Percentiles rank a stretch among this genome's conserved stretches.
phyloP scores from a whole-genome alignment of 2,113 vertebrate species.

The Ceratotherium simum region DNA sequence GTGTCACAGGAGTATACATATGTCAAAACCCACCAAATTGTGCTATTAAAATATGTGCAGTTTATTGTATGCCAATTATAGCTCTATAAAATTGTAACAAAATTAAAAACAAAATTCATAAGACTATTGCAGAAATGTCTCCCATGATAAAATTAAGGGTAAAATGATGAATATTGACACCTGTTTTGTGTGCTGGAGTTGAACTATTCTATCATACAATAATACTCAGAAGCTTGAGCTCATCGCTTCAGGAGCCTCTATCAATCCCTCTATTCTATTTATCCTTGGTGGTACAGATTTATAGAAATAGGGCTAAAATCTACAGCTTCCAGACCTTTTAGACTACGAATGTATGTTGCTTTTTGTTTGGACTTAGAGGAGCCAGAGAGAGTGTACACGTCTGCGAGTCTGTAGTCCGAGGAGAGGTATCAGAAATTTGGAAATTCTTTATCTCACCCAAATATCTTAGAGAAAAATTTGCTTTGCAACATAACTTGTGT shows the following conservation, averaged over 20 bases:
- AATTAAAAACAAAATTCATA: not conserved
- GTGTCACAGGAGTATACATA: not conserved
- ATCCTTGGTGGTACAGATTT: not conserved
- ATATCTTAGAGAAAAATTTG: not conserved
- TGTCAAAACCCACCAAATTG: not conserved
- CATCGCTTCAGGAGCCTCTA: not conserved
- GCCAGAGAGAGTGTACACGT: not conserved
- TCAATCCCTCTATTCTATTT: not conserved
- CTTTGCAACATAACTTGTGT: not conserved
- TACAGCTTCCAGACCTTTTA: not conserved
- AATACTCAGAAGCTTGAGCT: not conserved
- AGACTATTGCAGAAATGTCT: not conserved
- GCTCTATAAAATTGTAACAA: not conserved
- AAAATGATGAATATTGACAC: not conserved
- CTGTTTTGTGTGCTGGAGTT: not conserved
- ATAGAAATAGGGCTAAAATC: not conserved
- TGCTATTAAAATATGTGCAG: not conserved
- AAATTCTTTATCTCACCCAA: not conserved
- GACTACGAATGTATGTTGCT: not conserved
- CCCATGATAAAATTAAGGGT: not conserved
- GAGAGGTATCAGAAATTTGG: not conserved
- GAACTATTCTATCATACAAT: not conserved
- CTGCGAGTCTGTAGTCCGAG: not conserved
- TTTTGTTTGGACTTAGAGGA: not conserved
- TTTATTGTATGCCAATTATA: not conserved